Conservation (phyloP, 2,797 vertebrate species). For the Eulemur coronatus region DNA sequence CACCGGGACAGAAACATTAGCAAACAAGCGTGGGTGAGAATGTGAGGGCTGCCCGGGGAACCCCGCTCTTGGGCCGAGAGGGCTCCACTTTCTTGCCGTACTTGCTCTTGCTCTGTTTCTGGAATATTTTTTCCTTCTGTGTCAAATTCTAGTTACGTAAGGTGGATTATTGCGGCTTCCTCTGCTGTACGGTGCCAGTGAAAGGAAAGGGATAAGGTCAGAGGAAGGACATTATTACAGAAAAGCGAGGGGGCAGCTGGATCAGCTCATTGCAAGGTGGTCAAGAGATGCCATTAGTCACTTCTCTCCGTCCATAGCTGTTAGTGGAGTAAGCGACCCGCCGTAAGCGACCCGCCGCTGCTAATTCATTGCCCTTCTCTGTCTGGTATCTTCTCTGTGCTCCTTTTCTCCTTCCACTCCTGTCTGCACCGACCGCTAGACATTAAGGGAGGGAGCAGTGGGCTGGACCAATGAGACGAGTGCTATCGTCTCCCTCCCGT, state of each 20-base stretch:
- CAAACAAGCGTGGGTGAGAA: background rate
- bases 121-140: background rate
- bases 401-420: background rate
- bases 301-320: background rate
- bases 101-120: background rate
- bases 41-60: fast-evolving
- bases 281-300: too few relatives aligned
- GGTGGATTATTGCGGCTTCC: background rate
- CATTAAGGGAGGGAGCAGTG: background rate
- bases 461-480: background rate
- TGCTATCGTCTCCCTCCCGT: background rate
- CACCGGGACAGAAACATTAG: background rate
- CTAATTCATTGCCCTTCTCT: background rate
- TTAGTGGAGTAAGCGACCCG: fast-evolving
- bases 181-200: background rate
- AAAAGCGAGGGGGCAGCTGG: background rate
- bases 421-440: background rate
- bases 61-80: background rate
- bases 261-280: background rate
- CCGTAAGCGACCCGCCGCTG: fast-evolving
- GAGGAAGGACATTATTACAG: background rate
- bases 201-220: background rate
- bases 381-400: background rate
- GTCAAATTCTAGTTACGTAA: background rate
- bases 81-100: background rate